Base-by-base conservation (phyloP, 2,797 vertebrate species). In the Sebastes oblongus region DNA sequence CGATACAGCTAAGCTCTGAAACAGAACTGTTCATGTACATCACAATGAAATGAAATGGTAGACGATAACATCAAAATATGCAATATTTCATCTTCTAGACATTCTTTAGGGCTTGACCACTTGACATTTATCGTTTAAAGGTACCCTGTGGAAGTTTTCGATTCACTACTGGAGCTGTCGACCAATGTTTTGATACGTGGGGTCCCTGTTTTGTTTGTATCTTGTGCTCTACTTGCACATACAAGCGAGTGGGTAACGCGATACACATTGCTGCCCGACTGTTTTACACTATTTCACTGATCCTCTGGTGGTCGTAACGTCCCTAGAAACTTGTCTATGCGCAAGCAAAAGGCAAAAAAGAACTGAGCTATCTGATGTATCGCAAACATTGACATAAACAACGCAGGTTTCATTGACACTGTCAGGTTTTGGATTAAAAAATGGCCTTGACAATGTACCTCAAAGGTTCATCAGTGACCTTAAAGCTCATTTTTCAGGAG, bases 1-100 rank as follows among this genome's bases (percentile, higher is more conserved):
- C 70, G 66, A 56, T 74, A 58, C 68, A 66, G 46, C 77, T 80
- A 24, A 82, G n/a, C 56, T 66, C 66, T 66, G 25, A 56, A 46
- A 58, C 42, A 58, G 11, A 71, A 46, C 30, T 22, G 36, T 42
- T 71, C 3, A 14, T 34, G 29, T 24, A 16, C 29, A 75, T 27
- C 8, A 22, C 2, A 62, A 9, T 78, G n/a, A 78, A 52, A 73
- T 24, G 3, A 68, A 58, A 30, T 46, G 9, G 10, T 24, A 24
- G 25, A 67, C 5, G 4, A 0, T 25, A 1, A n/a, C 8, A 24
- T 65, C 4, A 24, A 36, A 39, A 18, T n/a, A 27, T 50, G 34
- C 6, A 36, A 14, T 30, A 55, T 8, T 2, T 34, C 12, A 36
- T 32, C 20, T n/a, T 42, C 12, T 3, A 55, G 6, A 3, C 10